These are phyloP conservation scores for Tipula lateralis DNA, from an alignment of 2,888 invertebrate genomes.

Conservation along the genomic window DNA sequence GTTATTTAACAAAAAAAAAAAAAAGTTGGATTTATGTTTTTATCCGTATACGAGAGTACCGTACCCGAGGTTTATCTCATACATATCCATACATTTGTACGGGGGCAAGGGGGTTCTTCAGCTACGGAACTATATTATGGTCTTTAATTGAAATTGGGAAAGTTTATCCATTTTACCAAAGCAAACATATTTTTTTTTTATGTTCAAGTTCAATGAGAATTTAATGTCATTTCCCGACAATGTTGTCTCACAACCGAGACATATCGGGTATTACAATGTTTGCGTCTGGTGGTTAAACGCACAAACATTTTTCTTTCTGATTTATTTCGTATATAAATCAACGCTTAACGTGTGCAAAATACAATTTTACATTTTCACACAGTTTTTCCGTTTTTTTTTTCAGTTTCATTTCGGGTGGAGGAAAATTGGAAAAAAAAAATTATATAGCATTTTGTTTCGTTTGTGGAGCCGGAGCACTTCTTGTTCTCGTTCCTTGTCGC, in stretches of 20 bases:
- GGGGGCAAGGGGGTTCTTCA: not conserved
- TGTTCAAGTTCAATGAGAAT: not conserved
- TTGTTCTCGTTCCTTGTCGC: not conserved
- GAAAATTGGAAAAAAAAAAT: not conserved
- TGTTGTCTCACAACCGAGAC: not conserved
- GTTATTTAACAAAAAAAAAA: constrained; percentile 12
- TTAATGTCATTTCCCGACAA: not conserved
- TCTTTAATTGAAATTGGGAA: not conserved
- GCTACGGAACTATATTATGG: not conserved
- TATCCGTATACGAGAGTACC: not conserved
- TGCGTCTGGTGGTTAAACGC: not conserved
- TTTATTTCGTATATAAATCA: not conserved
- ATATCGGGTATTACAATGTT: not conserved
- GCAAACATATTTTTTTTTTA: not conserved
- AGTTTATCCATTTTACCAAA: not conserved
- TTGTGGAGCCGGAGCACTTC: not conserved
- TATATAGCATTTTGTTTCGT: not conserved
- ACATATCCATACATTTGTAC: not conserved
- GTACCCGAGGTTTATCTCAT: not conserved
- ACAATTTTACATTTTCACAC: constrained; percentile 19
- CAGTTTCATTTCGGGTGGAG: not conserved
- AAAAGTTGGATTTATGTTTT: not conserved
- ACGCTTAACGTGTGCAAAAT: not conserved
- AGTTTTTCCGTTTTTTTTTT: not conserved
- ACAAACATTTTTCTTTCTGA: not conserved